Evolutionary conservation across 2,888 invertebrate species (phyloP), one percentile per base, ranked within the genome.

Genomic region (Campoletis raptor): DNA sequence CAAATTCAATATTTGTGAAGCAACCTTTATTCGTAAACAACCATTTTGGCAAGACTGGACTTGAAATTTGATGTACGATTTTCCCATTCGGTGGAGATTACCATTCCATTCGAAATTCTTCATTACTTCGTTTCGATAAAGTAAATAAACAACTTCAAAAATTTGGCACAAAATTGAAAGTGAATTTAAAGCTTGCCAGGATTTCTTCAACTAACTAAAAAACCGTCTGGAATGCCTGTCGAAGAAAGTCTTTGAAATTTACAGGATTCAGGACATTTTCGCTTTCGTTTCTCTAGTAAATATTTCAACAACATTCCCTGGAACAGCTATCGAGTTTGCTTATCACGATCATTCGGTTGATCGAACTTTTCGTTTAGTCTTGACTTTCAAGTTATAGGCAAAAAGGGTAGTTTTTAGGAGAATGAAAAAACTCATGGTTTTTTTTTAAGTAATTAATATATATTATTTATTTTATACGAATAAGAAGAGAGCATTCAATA

Each of bases 391-490:
- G 42, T 12, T 15, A 73, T 36, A 18, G 12, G 12, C 4, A 18
- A 18, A 24, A 15, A 18, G 21, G 6, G n/a, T 52, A n/a, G 12
- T 61, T 42, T 30, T 36, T 12, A n/a, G 54, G 69, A 21, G 10
- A 57, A 45, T 57, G 21, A 78, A 67, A 12, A 69, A 76, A 67
- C 76, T 66, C 52, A 36, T 45, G 52, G 12, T 81, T 36, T 81
- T 90, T 87, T 67, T 89, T 88, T 85, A 88, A 86, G 89, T 66
- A 86, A 87, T 80, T 81, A 79, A 83, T 74, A 85, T 67, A 87
- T 90, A 72, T 87, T 69, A 87, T 90, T 92, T 92, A 91, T 92
- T 91, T 42, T 69, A 89, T 82, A 91, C 90, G 92, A 91, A 91
- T 90, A 91, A 86, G 66, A 57, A 69, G 85, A 77, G 72, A 89